phyloP scores from a whole-genome alignment of 2,113 vertebrate species.

The Anarrhichthys ocellatus region DNA sequence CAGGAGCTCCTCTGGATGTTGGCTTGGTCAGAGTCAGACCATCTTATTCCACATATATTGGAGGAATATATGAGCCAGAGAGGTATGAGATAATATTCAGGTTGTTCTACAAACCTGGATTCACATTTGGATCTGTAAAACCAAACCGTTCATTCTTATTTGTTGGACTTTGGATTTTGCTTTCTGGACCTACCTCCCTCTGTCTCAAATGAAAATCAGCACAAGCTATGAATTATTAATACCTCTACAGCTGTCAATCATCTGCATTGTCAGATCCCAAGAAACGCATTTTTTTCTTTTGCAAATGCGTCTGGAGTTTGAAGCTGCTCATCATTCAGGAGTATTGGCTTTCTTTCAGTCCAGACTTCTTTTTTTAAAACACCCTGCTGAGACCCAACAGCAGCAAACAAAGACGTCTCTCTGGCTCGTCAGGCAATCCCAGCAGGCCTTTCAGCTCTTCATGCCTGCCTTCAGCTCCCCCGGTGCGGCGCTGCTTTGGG shows the following conservation, averaged over 20 bases:
- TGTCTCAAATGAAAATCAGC: slow-evolving; percentile 39
- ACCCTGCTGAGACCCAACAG: slow-evolving; percentile 50
- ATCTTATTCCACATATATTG: neutral
- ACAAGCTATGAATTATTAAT: slow-evolving; percentile 41
- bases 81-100: neutral
- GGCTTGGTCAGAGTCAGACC: slow-evolving; percentile 79
- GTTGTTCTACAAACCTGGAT: neutral
- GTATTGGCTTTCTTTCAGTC: slow-evolving; percentile 36
- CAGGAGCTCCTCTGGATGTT: slow-evolving; percentile 87
- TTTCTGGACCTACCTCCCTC: slow-evolving; percentile 9
- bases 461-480: slow-evolving; percentile 88
- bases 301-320: slow-evolving; percentile 21
- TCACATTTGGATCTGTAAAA: slow-evolving; percentile 1
- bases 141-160: neutral
- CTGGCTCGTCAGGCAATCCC: slow-evolving; percentile 89
- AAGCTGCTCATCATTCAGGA: slow-evolving; percentile 34
- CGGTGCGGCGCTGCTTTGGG: slow-evolving; percentile 84
- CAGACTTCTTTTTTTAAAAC: neutral
- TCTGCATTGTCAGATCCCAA: slow-evolving; percentile 25
- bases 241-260: slow-evolving; percentile 47
- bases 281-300: slow-evolving; percentile 30
- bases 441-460: slow-evolving; percentile 91
- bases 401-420: slow-evolving; percentile 80
- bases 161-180: neutral
- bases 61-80: neutral